A percentile compares a stretch with the other conserved stretches of the same genome.
phyloP scores from a whole-genome alignment of 64 coral and sea anemone species.

The Pocillopora damicornis region DNA sequence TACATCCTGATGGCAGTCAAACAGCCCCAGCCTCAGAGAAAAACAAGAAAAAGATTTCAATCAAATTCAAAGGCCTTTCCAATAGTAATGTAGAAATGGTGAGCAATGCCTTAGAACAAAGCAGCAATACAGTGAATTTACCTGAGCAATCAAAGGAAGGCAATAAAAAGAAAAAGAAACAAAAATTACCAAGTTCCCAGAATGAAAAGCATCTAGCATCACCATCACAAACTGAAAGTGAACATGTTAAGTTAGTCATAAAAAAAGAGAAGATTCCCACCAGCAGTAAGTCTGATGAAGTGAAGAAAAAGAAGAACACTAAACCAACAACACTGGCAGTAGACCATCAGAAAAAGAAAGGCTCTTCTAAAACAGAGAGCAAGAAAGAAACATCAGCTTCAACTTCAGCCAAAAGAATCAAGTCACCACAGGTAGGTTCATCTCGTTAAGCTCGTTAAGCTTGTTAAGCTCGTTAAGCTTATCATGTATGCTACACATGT shows the following conservation, averaged over 20 bases:
- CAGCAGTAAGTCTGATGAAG: not conserved
- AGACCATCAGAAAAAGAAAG: constrained; percentile 5
- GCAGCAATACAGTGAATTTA: not conserved
- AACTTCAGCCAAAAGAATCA: constrained; percentile 19
- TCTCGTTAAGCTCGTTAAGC: too few species aligned
- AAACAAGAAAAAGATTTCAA: constrained; percentile 48
- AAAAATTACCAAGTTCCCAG: not conserved
- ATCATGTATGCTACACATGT: too few species aligned
- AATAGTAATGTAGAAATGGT: constrained; percentile 26
- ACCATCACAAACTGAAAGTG: constrained; percentile 21
- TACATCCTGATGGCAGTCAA: not conserved
- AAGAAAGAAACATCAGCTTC: constrained; percentile 14
- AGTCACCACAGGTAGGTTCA: constrained; percentile 10
- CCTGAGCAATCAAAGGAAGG: not conserved
- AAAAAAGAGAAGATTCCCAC: constrained; percentile 52
- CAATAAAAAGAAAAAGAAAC: constrained; percentile 44
- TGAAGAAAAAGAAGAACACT: not conserved
- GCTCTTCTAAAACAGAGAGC: not conserved
- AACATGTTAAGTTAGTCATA: constrained; percentile 61
- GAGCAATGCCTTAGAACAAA: not conserved
- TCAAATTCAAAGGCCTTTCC: constrained; percentile 53
- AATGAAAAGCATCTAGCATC: not conserved
- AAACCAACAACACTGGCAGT: not conserved
- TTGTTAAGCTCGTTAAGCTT: too few species aligned
- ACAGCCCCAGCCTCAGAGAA: not conserved